Conservation (phyloP, 2,797 vertebrate species). For the Arrhamphus sclerolepis region DNA sequence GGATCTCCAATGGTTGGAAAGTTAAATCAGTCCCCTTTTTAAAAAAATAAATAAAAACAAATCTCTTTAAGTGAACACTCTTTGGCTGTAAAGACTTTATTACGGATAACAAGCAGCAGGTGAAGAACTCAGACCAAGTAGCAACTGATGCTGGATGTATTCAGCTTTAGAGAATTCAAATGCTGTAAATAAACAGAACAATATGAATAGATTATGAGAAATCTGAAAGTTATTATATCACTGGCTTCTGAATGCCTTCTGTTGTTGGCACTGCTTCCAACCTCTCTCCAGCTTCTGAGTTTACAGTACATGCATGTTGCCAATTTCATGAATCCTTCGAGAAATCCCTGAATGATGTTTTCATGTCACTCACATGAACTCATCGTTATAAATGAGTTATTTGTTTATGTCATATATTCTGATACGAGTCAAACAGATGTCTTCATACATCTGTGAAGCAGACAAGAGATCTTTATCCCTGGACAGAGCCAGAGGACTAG, state of each 20-base stretch:
- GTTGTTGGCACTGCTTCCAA: slow-evolving; percentile 22
- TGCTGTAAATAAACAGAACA: slow-evolving; percentile 23
- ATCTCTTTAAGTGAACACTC: no score
- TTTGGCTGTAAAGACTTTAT: not conserved
- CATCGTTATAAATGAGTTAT: slow-evolving; percentile 40
- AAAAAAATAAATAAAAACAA: no score
- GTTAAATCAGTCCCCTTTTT: no score
- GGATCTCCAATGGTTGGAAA: not conserved
- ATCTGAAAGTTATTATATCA: slow-evolving; percentile 42
- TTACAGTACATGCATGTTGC: slow-evolving; percentile 15
- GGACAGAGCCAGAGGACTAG: slow-evolving; percentile 48
- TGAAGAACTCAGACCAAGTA: not conserved
- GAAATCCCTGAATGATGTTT: slow-evolving; percentile 28
- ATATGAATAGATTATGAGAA: slow-evolving; percentile 10
- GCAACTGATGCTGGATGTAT: slow-evolving; percentile 12
- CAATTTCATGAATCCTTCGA: slow-evolving; percentile 21
- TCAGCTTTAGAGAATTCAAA: slow-evolving; percentile 13
- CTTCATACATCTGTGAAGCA: slow-evolving; percentile 45
- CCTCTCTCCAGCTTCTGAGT: slow-evolving; percentile 15
- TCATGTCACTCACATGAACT: slow-evolving; percentile 42
- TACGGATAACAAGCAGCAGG: slow-evolving; percentile 5
- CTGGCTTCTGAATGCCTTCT: slow-evolving; percentile 27
- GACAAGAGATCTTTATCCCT: slow-evolving; percentile 69
- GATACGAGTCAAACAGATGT: slow-evolving; percentile 43
- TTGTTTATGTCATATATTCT: slow-evolving; percentile 38